phyloP scores from a whole-genome alignment of 2,797 vertebrate species.

The Urophycis tenuis region DNA sequence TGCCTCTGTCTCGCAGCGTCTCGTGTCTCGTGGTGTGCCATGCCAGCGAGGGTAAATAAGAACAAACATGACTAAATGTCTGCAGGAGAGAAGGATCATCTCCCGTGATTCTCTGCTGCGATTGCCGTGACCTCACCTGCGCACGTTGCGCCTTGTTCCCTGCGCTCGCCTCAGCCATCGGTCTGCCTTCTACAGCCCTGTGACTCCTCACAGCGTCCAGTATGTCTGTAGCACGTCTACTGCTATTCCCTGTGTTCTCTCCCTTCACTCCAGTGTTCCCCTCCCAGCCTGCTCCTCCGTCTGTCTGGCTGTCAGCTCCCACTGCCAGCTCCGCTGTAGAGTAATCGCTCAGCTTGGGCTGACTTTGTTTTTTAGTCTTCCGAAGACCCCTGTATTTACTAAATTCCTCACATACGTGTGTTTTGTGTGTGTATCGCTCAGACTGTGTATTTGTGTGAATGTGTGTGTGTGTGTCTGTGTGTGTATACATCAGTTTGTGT shows the following conservation, averaged over 20 bases:
- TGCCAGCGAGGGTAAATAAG: slow-evolving; percentile 11
- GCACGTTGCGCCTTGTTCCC: slow-evolving; percentile 34
- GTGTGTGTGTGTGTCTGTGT: slow-evolving; percentile 10
- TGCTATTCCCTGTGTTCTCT: slow-evolving; percentile 28
- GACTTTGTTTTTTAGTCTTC: slow-evolving; percentile 24
- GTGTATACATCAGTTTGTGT: neutral
- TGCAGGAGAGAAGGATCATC: slow-evolving; percentile 31
- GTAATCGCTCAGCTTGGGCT: neutral
- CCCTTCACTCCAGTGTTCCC: neutral
- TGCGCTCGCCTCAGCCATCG: slow-evolving; percentile 15
- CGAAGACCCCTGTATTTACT: slow-evolving; percentile 16
- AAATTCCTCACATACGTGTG: slow-evolving; percentile 21
- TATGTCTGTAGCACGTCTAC: slow-evolving; percentile 25
- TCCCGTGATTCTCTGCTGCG: slow-evolving; percentile 20
- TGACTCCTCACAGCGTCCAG: neutral
- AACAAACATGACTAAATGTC: slow-evolving; percentile 32
- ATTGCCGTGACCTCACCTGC: slow-evolving; percentile 44
- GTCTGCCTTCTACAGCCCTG: slow-evolving; percentile 15
- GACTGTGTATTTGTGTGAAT: slow-evolving; percentile 16
- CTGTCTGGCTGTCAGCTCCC: slow-evolving; percentile 3
- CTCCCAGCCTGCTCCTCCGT: slow-evolving; percentile 27
- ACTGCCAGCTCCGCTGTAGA: neutral
- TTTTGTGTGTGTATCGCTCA: slow-evolving; percentile 9
- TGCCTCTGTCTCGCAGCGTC: slow-evolving; percentile 11
- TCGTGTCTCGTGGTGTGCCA: slow-evolving; percentile 17